Base-by-base conservation (phyloP, 1,140 invertebrate species). In the Stegodyphus dumicola region DNA sequence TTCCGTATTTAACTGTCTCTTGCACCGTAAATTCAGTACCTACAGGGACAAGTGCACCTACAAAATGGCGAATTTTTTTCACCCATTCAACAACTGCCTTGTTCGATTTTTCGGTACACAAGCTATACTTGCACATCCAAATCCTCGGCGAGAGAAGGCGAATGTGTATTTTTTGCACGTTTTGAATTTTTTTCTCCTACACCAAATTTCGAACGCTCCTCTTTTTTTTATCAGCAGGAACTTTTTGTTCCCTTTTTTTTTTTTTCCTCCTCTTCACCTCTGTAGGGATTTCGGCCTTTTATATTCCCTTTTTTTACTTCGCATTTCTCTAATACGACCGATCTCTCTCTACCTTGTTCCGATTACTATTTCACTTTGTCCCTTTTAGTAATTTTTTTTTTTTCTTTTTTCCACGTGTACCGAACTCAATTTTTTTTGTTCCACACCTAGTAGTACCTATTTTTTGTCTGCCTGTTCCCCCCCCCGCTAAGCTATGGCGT, bases 301-400 rank as follows among this genome's bases (percentile, higher is more conserved):
- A 74, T 83, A 74, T 83, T n/a, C 11, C 48, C 6, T 13, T 69
- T 15, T 18, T 51, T 53, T 64, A 51, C 77, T 70, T 53, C 18
- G 33, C 15, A 79, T 51, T 76, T 85, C 70, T 76, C 73, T 77
- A 85, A 85, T 77, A 77, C 81, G 65, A 76, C 54, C 81, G 74
- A 85, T 77, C 81, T 85, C 64, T 66, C 73, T 66, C 73, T 85
- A 85, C 81, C 81, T 85, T 85, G 81, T 85, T 85, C 70, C 81
- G 74, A 85, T 85, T 76, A 85, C 81, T 85, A 85, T 85, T 85
- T 85, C 81, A 75, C 81, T 76, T 85, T 77, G 81, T 76, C 65
- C 81, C 71, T 56, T 71, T 71, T 71, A 49, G 48, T 71, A 54
- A 15, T 17, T 11, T 18, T 80, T 52, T 17, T 11, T 18, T 80